phyloP scores from a whole-genome alignment of 2,113 vertebrate species.

The Nycticryphes semicollaris region DNA sequence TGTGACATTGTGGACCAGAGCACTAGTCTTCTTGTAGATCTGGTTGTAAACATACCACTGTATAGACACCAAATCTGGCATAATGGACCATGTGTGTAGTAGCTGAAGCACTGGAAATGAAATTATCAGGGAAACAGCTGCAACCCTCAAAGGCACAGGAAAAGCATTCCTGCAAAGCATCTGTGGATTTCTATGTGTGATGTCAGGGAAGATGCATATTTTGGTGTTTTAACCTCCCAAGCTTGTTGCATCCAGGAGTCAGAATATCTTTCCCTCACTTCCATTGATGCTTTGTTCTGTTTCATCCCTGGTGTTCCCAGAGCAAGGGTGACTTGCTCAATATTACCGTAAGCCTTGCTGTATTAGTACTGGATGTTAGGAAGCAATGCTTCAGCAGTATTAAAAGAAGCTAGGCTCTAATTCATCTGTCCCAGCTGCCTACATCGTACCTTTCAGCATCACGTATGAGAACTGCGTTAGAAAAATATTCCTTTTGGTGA shows the following conservation, averaged over 20 bases:
- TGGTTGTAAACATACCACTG: background rate
- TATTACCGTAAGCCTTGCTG: background rate
- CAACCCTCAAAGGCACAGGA: background rate
- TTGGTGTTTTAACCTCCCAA: background rate
- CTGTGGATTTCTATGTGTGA: background rate
- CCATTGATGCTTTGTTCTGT: background rate
- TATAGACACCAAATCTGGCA: fast-evolving
- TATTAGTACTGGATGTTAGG: background rate
- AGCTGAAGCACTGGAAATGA: background rate
- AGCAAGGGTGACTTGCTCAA: background rate
- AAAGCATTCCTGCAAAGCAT: background rate
- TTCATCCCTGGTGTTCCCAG: background rate
- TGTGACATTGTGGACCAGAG: fast-evolving
- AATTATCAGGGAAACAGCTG: background rate
- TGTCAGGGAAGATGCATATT: background rate
- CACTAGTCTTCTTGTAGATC: fast-evolving
- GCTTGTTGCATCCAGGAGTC: background rate
- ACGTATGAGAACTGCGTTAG: background rate
- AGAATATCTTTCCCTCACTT: background rate
- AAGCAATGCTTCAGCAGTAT: background rate
- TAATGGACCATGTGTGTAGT: background rate
- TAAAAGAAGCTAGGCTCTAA: background rate
- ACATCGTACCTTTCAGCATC: background rate
- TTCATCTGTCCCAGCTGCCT: background rate
- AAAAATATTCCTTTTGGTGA: background rate